phyloP scores from a whole-genome alignment of 1,140 invertebrate genomes.

The Bathynomus jamesi region DNA sequence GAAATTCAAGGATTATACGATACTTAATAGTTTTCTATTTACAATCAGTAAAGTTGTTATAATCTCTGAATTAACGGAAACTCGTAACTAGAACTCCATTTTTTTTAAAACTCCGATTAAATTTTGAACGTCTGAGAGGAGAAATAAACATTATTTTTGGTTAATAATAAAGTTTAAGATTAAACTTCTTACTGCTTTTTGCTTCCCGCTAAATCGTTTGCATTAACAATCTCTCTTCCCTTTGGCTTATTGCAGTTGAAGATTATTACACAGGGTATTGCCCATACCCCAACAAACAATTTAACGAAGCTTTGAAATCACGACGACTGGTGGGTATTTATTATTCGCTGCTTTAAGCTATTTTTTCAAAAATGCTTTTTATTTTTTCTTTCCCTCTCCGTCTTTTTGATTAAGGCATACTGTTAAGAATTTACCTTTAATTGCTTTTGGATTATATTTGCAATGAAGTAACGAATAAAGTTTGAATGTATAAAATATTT shows the following conservation, averaged over 20 bases:
- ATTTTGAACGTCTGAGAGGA: not conserved
- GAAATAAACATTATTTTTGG: not conserved
- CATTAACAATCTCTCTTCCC: not conserved
- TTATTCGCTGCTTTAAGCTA: no score
- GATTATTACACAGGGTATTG: not conserved
- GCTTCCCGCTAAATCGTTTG: not conserved
- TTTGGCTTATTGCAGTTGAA: not conserved
- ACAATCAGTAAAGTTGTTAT: not conserved
- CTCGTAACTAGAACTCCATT: not conserved
- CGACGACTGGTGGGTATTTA: no score
- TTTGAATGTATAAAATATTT: no score
- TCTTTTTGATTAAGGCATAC: no score
- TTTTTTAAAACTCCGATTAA: not conserved
- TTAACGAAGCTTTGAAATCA: no score
- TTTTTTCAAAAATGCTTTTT: no score
- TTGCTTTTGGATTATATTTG: no score
- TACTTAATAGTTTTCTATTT: not conserved
- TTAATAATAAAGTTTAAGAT: constrained; percentile 3
- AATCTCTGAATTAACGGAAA: not conserved
- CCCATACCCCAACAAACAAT: not conserved
- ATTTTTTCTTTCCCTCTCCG: no score
- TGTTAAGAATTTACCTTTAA: no score
- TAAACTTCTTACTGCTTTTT: not conserved
- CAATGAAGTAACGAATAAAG: no score
- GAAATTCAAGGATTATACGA: no score